A percentile compares a stretch with the other conserved stretches of the same genome.
phyloP scores from a whole-genome alignment of 1,140 invertebrate species.

The Euglossa dilemma region DNA sequence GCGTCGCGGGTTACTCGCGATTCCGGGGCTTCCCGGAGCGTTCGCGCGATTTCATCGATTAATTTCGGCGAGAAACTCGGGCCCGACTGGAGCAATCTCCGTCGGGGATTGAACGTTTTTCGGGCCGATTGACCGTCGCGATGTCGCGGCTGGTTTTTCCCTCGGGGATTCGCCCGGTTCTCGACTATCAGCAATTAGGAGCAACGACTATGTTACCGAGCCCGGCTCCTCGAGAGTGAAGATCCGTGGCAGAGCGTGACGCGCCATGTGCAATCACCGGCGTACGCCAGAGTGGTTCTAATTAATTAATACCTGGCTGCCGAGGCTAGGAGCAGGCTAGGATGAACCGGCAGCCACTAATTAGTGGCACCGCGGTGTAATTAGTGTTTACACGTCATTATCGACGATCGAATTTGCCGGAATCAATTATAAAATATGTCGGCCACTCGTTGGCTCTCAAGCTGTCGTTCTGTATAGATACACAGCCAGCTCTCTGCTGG shows the following conservation, averaged over 20 bases:
- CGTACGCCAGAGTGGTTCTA: slow-evolving; percentile 75
- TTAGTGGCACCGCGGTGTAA: slow-evolving; percentile 80
- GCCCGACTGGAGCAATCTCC: no score
- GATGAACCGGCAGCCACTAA: slow-evolving; percentile 74
- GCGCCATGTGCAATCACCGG: slow-evolving; percentile 48
- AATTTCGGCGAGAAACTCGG: background rate
- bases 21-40: background rate
- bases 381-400: slow-evolving; percentile 80
- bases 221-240: slow-evolving; percentile 1
- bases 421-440: slow-evolving; percentile 76
- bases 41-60: background rate
- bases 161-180: background rate
- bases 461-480: slow-evolving; percentile 2
- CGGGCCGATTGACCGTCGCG: background rate
- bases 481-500: background rate
- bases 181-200: slow-evolving; percentile 27
- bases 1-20: background rate
- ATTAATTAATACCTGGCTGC: slow-evolving; percentile 81
- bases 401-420: slow-evolving; percentile 74
- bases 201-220: slow-evolving; percentile 12
- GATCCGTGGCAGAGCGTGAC: slow-evolving; percentile 39
- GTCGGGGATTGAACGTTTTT: background rate
- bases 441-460: slow-evolving; percentile 56
- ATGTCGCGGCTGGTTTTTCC: background rate
- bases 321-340: slow-evolving; percentile 41